Evolutionary conservation across 1,140 invertebrate genomes (phyloP).

Genomic region (Dryas iulia): DNA sequence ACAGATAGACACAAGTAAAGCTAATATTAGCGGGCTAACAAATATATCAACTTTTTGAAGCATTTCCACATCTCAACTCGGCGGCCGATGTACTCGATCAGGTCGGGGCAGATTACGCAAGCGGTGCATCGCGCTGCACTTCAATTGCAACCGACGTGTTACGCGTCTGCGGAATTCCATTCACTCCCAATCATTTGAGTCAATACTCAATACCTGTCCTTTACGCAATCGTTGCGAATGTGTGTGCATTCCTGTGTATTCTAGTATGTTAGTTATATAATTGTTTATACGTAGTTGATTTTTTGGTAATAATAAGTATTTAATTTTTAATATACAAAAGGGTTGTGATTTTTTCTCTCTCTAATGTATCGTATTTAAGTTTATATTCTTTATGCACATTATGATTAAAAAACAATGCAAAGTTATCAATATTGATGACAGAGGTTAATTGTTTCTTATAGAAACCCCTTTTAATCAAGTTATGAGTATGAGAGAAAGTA

Average conservation of each 20-base stretch:
- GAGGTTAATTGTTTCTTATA: too few species aligned
- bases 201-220: neutral
- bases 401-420: too few species aligned
- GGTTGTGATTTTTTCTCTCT: too few species aligned
- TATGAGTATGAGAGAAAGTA: too few species aligned
- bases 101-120: neutral
- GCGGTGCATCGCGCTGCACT: neutral
- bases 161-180: slow-evolving; percentile 2
- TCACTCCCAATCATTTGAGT: neutral
- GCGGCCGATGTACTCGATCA: neutral
- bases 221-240: neutral
- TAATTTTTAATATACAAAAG: too few species aligned
- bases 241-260: neutral
- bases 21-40: too few species aligned
- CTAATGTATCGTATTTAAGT: too few species aligned
- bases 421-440: too few species aligned
- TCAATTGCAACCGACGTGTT: neutral
- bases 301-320: neutral
- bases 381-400: too few species aligned
- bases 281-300: neutral
- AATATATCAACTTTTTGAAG: neutral
- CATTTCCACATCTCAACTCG: neutral
- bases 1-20: too few species aligned
- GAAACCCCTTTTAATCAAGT: too few species aligned
- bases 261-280: neutral